Base-by-base conservation (phyloP, 2,888 invertebrate genomes). In the Tupiocoris notatus region DNA sequence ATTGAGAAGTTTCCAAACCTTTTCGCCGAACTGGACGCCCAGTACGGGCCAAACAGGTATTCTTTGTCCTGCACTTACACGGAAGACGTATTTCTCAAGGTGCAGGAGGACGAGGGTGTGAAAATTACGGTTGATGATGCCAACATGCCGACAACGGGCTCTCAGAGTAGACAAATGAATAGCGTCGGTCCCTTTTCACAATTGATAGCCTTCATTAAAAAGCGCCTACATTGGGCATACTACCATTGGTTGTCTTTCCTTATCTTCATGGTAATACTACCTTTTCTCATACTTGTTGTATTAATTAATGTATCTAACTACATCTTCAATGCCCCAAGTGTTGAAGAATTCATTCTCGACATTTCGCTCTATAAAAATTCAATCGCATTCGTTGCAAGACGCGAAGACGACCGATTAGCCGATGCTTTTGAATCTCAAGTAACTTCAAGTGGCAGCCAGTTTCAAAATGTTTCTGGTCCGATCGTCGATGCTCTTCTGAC, bases 11-110 rank as follows among this genome's bases (percentile, higher is more conserved):
- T 92, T 82, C 87, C 90, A 0, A 80, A 84, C 18, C 83, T 93
- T 77, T 88, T 95, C 81, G 83, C 86, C 1, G 82, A 84, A 1
- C 82, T 96, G 59, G 93, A 95, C 83, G 76, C 80, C 16, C 88
- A 87, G 80, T 82, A 84, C 0, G 82, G 85, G 0, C 89, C 97
- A 61, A 86, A 88, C 64, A 89, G 91, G 7, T 91, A 95, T 77
- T 92, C 94, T 0, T 89, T 96, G 0, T 92, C 94, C 0, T 89
- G 93, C 17, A 94, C 95, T 0, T 95, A 96, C 0, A 87, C 98
- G 81, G 97, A 97, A 83, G 96, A 97, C 84, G 96, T 98, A 1
- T 96, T 95, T 83, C 83, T 96, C 66, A 92, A 89, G 21, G 61
- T 75, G 16, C 75, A 75, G 66, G 54, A 75, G 59, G 59, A 59